A percentile compares a stretch with the other conserved stretches of the same genome.
phyloP scores from a whole-genome alignment of 1,140 invertebrate genomes.

The Ditylenchus dipsaci region DNA sequence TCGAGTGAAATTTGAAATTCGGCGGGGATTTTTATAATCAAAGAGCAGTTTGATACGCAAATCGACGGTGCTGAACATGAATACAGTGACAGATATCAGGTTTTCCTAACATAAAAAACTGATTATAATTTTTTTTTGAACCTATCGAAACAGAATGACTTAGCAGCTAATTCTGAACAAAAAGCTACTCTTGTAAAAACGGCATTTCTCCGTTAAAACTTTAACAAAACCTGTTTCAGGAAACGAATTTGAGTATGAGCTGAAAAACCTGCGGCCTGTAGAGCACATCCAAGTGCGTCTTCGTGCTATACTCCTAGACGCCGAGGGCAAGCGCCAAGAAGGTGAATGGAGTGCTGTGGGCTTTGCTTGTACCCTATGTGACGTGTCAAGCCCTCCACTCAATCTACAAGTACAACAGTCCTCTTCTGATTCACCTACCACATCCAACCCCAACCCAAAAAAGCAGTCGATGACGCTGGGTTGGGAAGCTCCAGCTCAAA shows the following conservation, averaged over 20 bases:
- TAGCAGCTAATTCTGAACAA: no score
- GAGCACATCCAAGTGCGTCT: slow-evolving; percentile 50
- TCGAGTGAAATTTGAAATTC: no score
- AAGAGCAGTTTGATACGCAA: no score
- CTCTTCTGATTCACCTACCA: not conserved
- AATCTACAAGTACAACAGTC: slow-evolving; percentile 27
- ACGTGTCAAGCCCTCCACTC: slow-evolving; percentile 28
- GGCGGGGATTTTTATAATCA: no score
- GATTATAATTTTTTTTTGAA: no score
- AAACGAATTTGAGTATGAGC: slow-evolving; percentile 26
- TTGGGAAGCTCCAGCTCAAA: slow-evolving; percentile 43
- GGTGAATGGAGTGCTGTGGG: slow-evolving; percentile 50
- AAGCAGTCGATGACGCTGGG: slow-evolving; percentile 19
- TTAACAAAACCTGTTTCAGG: slow-evolving; percentile 2
- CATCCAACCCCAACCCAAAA: slow-evolving; percentile 6
- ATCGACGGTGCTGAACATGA: no score
- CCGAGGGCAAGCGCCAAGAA: slow-evolving; percentile 41
- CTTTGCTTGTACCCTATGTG: slow-evolving; percentile 44
- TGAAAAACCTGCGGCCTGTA: slow-evolving; percentile 43
- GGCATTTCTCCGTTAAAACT: no score
- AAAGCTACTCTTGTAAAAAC: no score
- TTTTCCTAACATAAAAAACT: no score
- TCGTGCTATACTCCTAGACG: slow-evolving; percentile 46
- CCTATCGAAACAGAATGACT: no score
- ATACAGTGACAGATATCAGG: no score